These are phyloP conservation scores for Drosophila serrata DNA, from an alignment of 1,140 invertebrate genomes.

Conservation along the genomic window DNA sequence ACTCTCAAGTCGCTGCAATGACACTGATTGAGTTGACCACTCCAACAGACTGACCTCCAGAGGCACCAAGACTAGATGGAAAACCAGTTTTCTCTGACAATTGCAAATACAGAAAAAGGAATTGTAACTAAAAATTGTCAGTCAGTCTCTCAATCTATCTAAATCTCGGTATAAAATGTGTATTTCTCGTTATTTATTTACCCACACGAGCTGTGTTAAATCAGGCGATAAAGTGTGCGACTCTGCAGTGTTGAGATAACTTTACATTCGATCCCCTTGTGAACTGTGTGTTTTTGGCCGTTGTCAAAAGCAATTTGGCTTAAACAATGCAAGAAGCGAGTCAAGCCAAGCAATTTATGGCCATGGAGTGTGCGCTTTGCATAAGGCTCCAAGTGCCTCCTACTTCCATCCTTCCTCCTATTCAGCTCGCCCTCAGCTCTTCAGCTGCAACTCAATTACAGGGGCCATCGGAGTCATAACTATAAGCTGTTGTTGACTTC, in stretches of 20 bases:
- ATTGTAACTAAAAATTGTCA: conserved; percentile 17
- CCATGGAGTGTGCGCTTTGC: conserved; percentile 32
- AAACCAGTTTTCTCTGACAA: conserved; percentile 26
- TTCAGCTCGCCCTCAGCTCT: background rate
- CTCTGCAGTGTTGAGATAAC: conserved; percentile 48
- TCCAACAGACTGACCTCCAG: conserved; percentile 23
- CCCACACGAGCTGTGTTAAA: conserved; percentile 39
- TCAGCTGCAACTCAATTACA: conserved; percentile 72
- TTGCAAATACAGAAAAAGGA: conserved; percentile 17
- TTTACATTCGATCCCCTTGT: conserved; percentile 24
- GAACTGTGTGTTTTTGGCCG: conserved; percentile 22
- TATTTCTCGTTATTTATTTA: conserved; percentile 32
- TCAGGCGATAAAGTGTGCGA: conserved; percentile 58
- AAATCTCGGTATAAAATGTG: conserved; percentile 2
- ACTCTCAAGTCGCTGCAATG: conserved; percentile 21
- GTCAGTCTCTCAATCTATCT: background rate
- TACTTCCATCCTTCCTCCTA: background rate
- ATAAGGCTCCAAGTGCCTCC: conserved; percentile 21
- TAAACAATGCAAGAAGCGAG: conserved; percentile 69
- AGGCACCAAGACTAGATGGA: conserved; percentile 3
- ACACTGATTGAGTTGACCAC: conserved; percentile 52
- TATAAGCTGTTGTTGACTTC: conserved; percentile 61
- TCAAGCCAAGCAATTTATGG: conserved; percentile 61
- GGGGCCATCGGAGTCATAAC: conserved; percentile 57
- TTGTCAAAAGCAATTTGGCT: conserved; percentile 73